Percentiles rank a stretch among this genome's conserved stretches.
phyloP scores from a whole-genome alignment of 2,113 vertebrate genomes.

The Brachyistius frenatus region DNA sequence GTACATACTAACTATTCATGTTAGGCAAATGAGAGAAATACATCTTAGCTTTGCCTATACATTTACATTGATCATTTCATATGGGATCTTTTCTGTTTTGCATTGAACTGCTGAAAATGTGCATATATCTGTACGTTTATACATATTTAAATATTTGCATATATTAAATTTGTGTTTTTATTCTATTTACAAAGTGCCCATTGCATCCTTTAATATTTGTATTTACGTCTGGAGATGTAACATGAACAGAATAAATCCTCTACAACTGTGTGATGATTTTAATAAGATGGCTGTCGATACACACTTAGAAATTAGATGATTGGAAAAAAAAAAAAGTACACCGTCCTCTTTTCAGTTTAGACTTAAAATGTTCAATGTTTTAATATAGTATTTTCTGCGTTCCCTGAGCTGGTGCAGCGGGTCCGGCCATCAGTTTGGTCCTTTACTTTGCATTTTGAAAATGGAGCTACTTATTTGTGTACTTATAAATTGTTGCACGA shows the following conservation, averaged over 20 bases:
- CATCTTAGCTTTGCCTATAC: constrained; percentile 54
- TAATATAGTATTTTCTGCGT: no score
- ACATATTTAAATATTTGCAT: constrained; percentile 80
- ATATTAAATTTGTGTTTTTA: constrained; percentile 81
- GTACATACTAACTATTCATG: constrained; percentile 45
- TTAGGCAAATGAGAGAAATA: constrained; percentile 49
- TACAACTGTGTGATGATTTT: constrained; percentile 50
- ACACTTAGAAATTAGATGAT: background rate
- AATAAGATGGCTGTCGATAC: constrained; percentile 9
- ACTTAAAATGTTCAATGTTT: no score
- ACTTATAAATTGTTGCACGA: no score
- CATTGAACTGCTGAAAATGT: constrained; percentile 81
- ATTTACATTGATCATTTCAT: constrained; percentile 54
- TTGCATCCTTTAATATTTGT: constrained; percentile 73
- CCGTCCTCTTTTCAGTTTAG: no score
- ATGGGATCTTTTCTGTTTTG: constrained; percentile 58
- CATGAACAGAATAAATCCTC: constrained; percentile 65
- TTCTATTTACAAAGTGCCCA: constrained; percentile 76
- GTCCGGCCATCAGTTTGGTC: no score
- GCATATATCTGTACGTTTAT: constrained; percentile 74
- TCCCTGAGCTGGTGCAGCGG: no score
- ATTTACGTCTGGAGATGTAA: constrained; percentile 69
- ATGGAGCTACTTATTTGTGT: no score
- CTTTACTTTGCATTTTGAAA: no score
- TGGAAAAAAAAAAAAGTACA: no score